Evolutionary conservation across 1,140 invertebrate species (phyloP).

Genomic region (Scaptodrosophila lebanonensis): DNA sequence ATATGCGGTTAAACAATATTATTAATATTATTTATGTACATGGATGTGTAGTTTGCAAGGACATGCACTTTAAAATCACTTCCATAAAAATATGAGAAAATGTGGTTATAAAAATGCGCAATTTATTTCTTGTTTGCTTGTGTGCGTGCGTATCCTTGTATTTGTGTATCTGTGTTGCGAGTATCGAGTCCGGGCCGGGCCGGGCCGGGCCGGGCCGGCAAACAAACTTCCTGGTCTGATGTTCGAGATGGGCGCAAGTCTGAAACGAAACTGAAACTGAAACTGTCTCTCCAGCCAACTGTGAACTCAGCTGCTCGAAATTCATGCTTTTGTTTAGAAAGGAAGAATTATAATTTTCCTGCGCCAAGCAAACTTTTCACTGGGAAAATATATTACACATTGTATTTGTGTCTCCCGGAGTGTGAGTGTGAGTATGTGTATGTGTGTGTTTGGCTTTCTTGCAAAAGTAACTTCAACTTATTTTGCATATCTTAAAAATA

Average conservation of each 20-base stretch:
- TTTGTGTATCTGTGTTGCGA: background rate
- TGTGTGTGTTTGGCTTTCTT: background rate
- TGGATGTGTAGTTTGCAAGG: too few relatives aligned
- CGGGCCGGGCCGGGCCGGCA: too few relatives aligned
- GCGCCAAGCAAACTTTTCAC: conserved; percentile 26
- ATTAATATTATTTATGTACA: too few relatives aligned
- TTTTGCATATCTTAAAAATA: conserved; percentile 68
- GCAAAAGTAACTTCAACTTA: conserved; percentile 56
- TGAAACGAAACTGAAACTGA: background rate
- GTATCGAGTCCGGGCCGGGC: conserved; percentile 14
- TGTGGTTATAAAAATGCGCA: conserved; percentile 16
- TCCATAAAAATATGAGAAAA: conserved; percentile 22
- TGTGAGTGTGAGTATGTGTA: conserved; percentile 24
- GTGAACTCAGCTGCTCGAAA: conserved; percentile 12
- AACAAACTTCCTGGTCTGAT: conserved; percentile 30
- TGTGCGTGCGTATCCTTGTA: too few relatives aligned
- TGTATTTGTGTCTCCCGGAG: conserved; percentile 31
- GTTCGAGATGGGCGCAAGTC: too few relatives aligned
- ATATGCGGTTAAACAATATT: too few relatives aligned
- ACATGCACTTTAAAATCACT: conserved; percentile 6
- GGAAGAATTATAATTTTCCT: conserved; percentile 69
- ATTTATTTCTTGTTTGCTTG: conserved; percentile 15
- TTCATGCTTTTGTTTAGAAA: conserved; percentile 45
- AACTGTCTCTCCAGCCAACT: conserved; percentile 1
- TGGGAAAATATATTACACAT: conserved; percentile 41